phyloP scores from a whole-genome alignment of 1,140 invertebrate genomes.

The Calosoma granatense region DNA sequence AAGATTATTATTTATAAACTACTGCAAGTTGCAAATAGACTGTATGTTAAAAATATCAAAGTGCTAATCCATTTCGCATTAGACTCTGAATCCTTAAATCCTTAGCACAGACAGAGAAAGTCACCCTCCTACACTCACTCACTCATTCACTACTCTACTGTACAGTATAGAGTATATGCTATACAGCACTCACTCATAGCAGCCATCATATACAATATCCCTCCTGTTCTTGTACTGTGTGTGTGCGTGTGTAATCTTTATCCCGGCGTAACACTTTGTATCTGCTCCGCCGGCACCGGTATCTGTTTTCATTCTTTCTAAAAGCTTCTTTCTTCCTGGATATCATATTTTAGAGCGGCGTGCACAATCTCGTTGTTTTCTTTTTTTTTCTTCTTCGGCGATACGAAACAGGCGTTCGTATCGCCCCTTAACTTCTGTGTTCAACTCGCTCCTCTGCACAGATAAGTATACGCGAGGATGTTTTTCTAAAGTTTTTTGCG shows the following conservation, averaged over 20 bases:
- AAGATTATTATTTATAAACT: too few species aligned
- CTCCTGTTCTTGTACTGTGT: too few species aligned
- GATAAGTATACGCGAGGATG: not conserved
- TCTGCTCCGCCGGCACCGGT: not conserved
- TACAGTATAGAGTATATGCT: too few species aligned
- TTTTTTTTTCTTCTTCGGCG: not conserved
- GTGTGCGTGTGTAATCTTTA: not conserved
- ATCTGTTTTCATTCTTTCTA: slow-evolving; percentile 6
- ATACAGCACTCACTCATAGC: too few species aligned
- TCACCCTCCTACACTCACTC: too few species aligned
- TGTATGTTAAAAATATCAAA: too few species aligned
- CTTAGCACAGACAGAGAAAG: too few species aligned
- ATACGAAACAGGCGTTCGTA: not conserved
- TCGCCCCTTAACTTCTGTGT: not conserved
- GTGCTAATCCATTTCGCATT: too few species aligned
- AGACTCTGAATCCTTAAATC: too few species aligned
- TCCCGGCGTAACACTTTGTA: not conserved
- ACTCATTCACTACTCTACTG: too few species aligned
- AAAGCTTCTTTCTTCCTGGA: slow-evolving; percentile 1
- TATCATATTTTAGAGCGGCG: slow-evolving; percentile 7
- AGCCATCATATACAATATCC: too few species aligned
- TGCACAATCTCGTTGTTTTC: slow-evolving; percentile 1
- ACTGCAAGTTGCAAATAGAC: too few species aligned
- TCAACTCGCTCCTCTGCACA: not conserved
- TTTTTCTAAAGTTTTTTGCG: not conserved